Base-by-base conservation (phyloP, 2,888 invertebrate species). In the Brachypterus glaber region DNA sequence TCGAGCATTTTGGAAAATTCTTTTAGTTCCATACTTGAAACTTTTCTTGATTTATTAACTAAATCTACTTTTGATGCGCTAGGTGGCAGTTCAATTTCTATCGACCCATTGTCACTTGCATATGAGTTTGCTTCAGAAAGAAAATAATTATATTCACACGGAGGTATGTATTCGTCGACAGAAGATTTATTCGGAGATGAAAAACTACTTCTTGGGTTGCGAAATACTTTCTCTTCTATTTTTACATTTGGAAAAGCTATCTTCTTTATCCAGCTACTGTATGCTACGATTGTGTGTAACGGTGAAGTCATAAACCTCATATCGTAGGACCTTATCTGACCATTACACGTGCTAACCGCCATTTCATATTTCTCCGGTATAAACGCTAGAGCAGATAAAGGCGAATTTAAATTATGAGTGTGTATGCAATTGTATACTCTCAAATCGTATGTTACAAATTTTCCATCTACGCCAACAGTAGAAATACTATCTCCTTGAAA, bases 291-390 rank as follows among this genome's bases (percentile, higher is more conserved):
- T 1, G 52, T 52, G 30, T 44, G 44, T 9, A 52, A 29, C 4
- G 54, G 52, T 5, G 44, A 39, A 17, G 44, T 47, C 48, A 55
- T 49, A 30, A 50, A 46, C 32, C 54, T 46, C 9, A 41, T 18
- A 29, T 55, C 54, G 44, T 55, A 55, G 18, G 48, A 50, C 26
- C 51, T 37, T 7, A 55, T 37, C 32, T 54, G 54, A 25, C 52
- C 52, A 1, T 52, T 45, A 17, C 38, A 40, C 3, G 52, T 53
- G 13, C 52, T 46, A 11, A 54, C 37, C 2, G 51, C 54, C 12
- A 55, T 17, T 24, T 55, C 54, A 25, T 45, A 39, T 2, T 47
- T 44, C 17, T 43, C 45, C 9, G 40, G 41, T 4, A 49, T 36
- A 16, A 47, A 51, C 0, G 52, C 47, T 12, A 55, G 18, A 30